Conservation (phyloP, 2,888 invertebrate genomes). For the Bellardia pandia region DNA sequence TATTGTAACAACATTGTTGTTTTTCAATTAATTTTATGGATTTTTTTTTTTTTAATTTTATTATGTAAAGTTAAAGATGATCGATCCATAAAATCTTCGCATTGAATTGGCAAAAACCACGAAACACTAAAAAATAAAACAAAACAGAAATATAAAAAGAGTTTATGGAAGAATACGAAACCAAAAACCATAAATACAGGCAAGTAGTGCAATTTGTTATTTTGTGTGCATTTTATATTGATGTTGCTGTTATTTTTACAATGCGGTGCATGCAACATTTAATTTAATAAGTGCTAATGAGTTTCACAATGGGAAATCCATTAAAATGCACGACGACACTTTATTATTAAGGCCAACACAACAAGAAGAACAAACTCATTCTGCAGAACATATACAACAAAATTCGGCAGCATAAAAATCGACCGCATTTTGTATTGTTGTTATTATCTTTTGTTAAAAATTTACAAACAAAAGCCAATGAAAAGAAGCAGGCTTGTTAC, state of each 20-base stretch:
- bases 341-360: conserved; percentile 40
- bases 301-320: conserved; percentile 76
- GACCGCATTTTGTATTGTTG: conserved; percentile 21
- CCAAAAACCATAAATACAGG: conserved; percentile 31
- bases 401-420: conserved; percentile 67
- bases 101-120: conserved; percentile 40
- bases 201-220: conserved; percentile 52
- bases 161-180: background rate
- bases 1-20: conserved; percentile 43
- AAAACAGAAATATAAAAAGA: background rate
- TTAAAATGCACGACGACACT: conserved; percentile 63
- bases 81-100: conserved; percentile 30
- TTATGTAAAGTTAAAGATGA: background rate
- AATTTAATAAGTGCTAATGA: conserved; percentile 83
- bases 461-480: conserved; percentile 43
- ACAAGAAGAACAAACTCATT: background rate
- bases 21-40: conserved; percentile 51
- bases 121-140: background rate
- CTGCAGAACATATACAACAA: conserved; percentile 12
- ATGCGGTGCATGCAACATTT: conserved; percentile 76
- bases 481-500: conserved; percentile 64
- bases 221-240: conserved; percentile 16
- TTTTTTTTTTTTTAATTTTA: background rate
- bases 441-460: conserved; percentile 49
- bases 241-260: conserved; percentile 45